Evolutionary conservation across 2,888 invertebrate genomes (phyloP).

Genomic region (Aspidapion aeneum): DNA sequence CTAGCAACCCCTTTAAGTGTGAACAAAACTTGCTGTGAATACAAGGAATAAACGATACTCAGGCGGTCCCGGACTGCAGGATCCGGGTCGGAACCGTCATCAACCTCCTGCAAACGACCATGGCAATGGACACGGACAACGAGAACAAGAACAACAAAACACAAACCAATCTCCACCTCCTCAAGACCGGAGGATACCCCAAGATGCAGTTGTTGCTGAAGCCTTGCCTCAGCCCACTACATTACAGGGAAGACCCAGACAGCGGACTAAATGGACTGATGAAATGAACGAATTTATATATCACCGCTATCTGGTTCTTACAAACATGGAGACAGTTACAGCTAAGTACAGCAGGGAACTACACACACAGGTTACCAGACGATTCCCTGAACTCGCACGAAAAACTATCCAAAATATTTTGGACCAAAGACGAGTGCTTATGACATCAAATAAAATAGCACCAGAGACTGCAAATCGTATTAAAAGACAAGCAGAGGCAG

Average conservation of each 20-base stretch:
- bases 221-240: not conserved
- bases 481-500: not conserved
- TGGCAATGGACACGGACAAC: constrained; percentile 2
- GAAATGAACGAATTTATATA: not conserved
- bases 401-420: too few relatives aligned
- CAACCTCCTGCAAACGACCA: constrained; percentile 1
- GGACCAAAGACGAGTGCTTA: too few relatives aligned
- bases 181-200: not conserved
- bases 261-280: not conserved
- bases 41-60: constrained; percentile 2
- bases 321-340: not conserved
- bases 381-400: too few relatives aligned
- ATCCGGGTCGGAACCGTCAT: constrained; percentile 2
- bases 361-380: too few relatives aligned
- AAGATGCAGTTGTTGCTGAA: not conserved
- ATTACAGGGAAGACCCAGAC: not conserved
- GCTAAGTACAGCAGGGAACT: too few relatives aligned
- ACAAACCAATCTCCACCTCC: not conserved
- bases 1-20: too few relatives aligned
- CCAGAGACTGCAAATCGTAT: too few relatives aligned
- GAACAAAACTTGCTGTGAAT: too few relatives aligned
- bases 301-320: not conserved
- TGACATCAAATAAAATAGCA: too few relatives aligned
- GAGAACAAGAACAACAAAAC: too few relatives aligned
- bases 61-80: not conserved